A percentile compares a stretch with the other conserved stretches of the same genome.
Evolutionary conservation across 53 echinoderm and acorn worm species (phyloP).

Genomic region (Echinarachnius parma): DNA sequence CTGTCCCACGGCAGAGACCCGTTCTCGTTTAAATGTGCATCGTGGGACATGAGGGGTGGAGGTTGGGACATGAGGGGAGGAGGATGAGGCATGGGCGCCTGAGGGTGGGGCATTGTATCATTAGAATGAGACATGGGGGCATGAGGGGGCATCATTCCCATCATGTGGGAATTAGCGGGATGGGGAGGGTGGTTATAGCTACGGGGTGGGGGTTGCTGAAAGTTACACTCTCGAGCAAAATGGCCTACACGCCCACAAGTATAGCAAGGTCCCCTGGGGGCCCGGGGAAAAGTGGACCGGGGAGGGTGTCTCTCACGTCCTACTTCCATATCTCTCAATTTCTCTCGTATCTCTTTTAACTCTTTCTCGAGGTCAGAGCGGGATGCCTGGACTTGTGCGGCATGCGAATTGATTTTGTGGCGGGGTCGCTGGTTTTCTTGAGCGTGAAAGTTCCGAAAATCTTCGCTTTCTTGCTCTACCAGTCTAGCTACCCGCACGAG

Average conservation of each 20-base stretch:
- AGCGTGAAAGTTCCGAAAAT: constrained; percentile 21
- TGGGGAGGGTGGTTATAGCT: background rate
- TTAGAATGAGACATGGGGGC: too few species aligned
- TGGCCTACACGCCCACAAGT: constrained; percentile 26
- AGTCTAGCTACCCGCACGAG: constrained; percentile 26
- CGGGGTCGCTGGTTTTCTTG: too few species aligned
- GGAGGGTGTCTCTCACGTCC: too few species aligned
- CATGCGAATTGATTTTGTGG: too few species aligned
- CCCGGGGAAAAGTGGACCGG: too few species aligned
- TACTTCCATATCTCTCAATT: constrained; percentile 11
- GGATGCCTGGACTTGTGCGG: background rate
- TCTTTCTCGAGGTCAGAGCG: constrained; percentile 7
- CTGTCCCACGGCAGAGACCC: constrained; percentile 25
- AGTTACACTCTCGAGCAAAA: constrained; percentile 18
- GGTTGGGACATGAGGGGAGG: too few species aligned
- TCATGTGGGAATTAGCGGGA: background rate
- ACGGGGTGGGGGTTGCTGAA: background rate
- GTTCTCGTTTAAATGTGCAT: constrained; percentile 38
- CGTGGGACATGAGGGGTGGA: background rate
- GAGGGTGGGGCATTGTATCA: too few species aligned
- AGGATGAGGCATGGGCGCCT: too few species aligned
- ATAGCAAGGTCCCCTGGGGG: constrained; percentile 18
- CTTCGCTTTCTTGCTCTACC: constrained; percentile 38
- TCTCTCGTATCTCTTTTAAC: background rate
- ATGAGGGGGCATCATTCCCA: too few species aligned